Conservation (phyloP, 2,113 vertebrate species). For the Oncorhynchus mykiss region DNA sequence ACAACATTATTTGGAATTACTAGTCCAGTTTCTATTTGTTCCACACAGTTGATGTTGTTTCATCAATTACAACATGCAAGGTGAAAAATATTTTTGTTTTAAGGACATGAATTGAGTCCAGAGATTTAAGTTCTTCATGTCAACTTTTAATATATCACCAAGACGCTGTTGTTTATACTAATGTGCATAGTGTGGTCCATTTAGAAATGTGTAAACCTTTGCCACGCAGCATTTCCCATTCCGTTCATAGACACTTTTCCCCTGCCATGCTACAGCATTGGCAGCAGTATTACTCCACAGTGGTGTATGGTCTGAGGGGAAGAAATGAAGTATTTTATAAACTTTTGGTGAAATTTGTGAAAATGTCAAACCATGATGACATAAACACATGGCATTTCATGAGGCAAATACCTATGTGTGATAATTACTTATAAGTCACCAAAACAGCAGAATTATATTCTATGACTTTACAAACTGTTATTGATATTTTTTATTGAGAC, state of each 20-base stretch:
- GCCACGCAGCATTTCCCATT: no score
- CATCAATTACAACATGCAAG: no score
- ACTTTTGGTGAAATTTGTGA: background rate
- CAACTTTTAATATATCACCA: no score
- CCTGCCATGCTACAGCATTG: background rate
- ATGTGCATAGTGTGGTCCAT: no score
- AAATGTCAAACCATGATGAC: constrained; percentile 13
- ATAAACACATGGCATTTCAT: constrained; percentile 16
- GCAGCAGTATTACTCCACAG: background rate
- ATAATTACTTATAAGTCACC: constrained; percentile 11
- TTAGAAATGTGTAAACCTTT: no score
- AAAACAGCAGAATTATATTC: no score
- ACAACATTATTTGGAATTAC: no score
- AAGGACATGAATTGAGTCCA: no score
- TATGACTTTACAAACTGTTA: constrained; percentile 16
- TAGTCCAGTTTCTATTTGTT: background rate
- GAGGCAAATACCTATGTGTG: constrained; percentile 21
- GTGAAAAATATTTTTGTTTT: no score
- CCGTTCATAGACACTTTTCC: background rate
- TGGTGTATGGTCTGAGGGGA: constrained; percentile 4
- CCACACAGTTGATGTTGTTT: background rate
- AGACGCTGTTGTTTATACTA: no score
- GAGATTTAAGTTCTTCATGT: no score
- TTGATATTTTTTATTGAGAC: background rate
- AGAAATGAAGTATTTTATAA: background rate